Base-by-base conservation (phyloP, 2,888 invertebrate genomes). In the Cyclophora albipunctata region DNA sequence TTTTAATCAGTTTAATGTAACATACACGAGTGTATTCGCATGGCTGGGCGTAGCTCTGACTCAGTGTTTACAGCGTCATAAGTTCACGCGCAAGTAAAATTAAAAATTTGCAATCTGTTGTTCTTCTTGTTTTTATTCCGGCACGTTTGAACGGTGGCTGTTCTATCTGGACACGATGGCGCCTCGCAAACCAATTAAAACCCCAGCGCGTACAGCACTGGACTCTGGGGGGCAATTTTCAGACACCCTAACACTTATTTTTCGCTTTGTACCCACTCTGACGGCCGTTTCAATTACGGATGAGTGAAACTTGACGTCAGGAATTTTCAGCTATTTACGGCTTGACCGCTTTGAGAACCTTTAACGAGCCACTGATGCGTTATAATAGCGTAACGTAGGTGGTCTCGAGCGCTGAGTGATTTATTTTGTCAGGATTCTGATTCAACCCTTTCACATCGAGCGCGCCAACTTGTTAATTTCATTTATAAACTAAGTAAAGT, bases 271-370 rank as follows among this genome's bases (percentile, higher is more conserved):
- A 55, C 56, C 53, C 58, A 54, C 52, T 55, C 55, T 63, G 59
- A 52, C 67, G 53, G 62, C 66, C 68, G 65, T 71, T 79, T 75
- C 73, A 68, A 73, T 70, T 69, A 75, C 66, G 70, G 67, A 52
- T 64, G 67, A 73, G 62, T 62, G 67, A 67, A 72, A 70, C 66
- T 71, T 64, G 67, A 74, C 63, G 68, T 70, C 61, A 61, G 68
- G 68, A 71, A 71, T 75, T 78, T 74, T 62, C 60, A 64, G 69
- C 68, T 76, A 77, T 79, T 77, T 76, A 75, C 69, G 57, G 63
- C 65, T 71, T 74, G 71, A 71, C 71, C 73, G 72, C 64, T 62
- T 62, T 53, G 49, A 60, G 61, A 63, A 51, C 67, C 67, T 69
- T 72, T 64, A 68, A 65, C 65, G 58, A 67, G 51, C 63, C 73